Conservation (phyloP, 2,113 vertebrate genomes). For the Tragelaphus imberbis region DNA sequence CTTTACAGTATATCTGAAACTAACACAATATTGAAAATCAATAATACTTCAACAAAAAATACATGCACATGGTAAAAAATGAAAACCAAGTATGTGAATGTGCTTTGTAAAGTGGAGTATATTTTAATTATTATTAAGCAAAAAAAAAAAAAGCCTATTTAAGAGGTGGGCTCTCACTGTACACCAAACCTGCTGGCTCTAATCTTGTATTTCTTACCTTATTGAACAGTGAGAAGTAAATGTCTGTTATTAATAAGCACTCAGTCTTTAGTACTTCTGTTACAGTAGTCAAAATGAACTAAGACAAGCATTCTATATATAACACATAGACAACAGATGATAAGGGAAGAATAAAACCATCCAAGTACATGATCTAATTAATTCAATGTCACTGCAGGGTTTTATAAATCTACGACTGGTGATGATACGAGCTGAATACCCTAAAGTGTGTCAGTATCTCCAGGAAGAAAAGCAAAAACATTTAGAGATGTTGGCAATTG, state of each 20-base stretch:
- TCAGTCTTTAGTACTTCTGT: background rate
- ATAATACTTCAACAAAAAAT: background rate
- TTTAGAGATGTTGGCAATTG: background rate
- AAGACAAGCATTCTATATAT: background rate
- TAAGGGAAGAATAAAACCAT: background rate
- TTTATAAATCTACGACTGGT: background rate
- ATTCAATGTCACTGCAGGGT: background rate
- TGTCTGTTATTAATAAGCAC: background rate
- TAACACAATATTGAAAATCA: background rate
- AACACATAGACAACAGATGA: background rate
- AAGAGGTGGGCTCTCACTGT: background rate
- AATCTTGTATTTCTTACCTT: background rate
- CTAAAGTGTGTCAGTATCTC: background rate
- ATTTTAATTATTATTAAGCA: background rate
- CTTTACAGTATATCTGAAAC: background rate
- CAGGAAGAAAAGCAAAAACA: background rate
- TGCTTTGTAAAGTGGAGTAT: background rate
- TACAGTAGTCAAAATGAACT: background rate
- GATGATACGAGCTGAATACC: conserved; percentile 29
- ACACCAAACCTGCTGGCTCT: background rate
- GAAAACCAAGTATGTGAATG: background rate
- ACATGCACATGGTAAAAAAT: background rate
- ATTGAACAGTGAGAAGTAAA: background rate
- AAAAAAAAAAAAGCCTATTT: background rate
- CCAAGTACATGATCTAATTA: background rate